Conservation (phyloP, 2,113 vertebrate species). For the Cavia porcellus region DNA sequence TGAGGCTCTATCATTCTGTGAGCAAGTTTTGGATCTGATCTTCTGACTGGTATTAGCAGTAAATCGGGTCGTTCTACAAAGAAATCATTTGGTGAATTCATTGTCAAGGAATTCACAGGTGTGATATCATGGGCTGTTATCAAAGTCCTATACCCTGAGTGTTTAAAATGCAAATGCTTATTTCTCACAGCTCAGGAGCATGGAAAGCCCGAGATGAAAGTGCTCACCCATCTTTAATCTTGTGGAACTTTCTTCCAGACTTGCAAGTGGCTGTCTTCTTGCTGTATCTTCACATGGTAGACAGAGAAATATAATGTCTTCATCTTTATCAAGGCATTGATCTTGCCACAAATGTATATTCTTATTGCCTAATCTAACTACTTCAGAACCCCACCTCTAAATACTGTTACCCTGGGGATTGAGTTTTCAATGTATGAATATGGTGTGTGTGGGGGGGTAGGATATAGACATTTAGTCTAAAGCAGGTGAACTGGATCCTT, state of each 20-base stretch:
- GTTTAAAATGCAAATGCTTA: not conserved
- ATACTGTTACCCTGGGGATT: not conserved
- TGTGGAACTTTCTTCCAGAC: not conserved
- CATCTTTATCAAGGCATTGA: not conserved
- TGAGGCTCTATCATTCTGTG: not conserved
- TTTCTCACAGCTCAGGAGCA: not conserved
- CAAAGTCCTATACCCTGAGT: not conserved
- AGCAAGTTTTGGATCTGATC: not conserved
- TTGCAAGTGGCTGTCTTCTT: not conserved
- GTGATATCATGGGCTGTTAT: not conserved
- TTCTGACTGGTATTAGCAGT: not conserved
- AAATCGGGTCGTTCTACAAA: not conserved
- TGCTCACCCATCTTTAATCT: not conserved
- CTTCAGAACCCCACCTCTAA: not conserved
- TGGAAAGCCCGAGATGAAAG: not conserved
- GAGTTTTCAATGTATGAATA: not conserved
- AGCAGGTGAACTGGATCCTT: not conserved
- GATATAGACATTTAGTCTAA: not conserved
- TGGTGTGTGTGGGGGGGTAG: not conserved
- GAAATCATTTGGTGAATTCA: not conserved
- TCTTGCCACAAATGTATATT: not conserved
- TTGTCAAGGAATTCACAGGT: not conserved
- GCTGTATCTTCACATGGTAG: not conserved
- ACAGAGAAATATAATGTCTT: not conserved
- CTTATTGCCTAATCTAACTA: not conserved